These are phyloP conservation scores for Notechis scutatus DNA, from an alignment of 2,113 vertebrate genomes.

Conservation along the genomic window DNA sequence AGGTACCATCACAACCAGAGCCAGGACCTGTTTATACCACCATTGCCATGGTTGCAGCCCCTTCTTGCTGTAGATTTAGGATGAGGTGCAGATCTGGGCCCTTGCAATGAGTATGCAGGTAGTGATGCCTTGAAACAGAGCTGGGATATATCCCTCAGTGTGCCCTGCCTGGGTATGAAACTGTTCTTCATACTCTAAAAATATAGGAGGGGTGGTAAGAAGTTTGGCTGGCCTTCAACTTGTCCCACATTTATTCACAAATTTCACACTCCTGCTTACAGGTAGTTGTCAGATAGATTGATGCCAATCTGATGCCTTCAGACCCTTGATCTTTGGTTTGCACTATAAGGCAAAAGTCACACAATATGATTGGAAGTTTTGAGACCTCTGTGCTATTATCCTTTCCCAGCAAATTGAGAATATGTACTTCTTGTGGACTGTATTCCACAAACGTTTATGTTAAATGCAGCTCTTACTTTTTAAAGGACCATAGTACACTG, in stretches of 20 bases:
- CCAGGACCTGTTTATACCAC: background rate
- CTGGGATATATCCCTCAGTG: background rate
- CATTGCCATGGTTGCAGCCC: background rate
- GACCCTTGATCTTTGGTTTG: background rate
- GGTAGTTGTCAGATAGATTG: background rate
- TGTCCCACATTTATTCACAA: background rate
- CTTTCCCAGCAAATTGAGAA: background rate
- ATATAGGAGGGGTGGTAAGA: background rate
- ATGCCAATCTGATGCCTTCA: background rate
- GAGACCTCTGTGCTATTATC: background rate
- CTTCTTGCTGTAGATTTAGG: background rate
- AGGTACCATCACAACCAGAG: background rate
- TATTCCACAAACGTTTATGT: background rate
- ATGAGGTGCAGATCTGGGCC: background rate
- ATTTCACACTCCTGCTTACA: background rate
- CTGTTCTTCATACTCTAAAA: background rate
- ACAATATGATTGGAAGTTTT: background rate
- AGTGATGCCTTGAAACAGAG: background rate
- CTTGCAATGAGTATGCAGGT: background rate
- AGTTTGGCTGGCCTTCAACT: background rate
- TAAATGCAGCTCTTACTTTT: background rate
- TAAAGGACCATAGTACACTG: background rate
- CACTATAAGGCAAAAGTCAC: background rate
- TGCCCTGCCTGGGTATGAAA: background rate
- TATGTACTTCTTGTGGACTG: background rate